Evolutionary conservation across 1,140 invertebrate species (phyloP).

Genomic region (Oryctes rhinoceros): DNA sequence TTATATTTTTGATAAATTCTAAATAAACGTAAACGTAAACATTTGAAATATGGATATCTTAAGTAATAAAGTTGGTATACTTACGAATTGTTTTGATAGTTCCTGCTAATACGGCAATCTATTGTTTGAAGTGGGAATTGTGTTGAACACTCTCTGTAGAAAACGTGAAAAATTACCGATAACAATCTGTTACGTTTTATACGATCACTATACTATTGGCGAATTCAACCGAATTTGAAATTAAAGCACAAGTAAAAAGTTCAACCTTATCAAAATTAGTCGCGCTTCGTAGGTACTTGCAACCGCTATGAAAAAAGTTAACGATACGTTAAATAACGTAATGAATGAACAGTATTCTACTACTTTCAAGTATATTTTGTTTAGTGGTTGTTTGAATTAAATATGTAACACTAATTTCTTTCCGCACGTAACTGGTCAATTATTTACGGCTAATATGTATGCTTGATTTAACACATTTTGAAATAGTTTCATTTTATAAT

Average conservation of each 20-base stretch:
- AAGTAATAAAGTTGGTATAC: not conserved
- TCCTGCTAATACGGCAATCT: not conserved
- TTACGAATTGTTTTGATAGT: not conserved
- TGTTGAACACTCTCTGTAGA: not conserved
- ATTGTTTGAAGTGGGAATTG: not conserved
- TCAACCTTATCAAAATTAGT: not conserved
- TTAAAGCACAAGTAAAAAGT: not conserved
- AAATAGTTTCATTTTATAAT: not conserved
- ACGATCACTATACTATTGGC: too few species aligned
- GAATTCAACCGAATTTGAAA: not conserved
- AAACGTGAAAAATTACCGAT: too few species aligned
- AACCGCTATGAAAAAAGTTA: not conserved
- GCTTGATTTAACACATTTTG: conserved; percentile 10
- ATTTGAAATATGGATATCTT: not conserved
- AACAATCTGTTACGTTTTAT: too few species aligned
- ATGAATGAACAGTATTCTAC: not conserved
- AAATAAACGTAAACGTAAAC: not conserved
- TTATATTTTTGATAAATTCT: not conserved
- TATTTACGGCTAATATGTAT: not conserved
- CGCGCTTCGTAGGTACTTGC: not conserved
- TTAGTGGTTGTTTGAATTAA: not conserved
- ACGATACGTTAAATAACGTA: not conserved
- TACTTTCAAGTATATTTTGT: not conserved
- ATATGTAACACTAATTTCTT: not conserved
- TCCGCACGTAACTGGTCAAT: not conserved